Conservation (phyloP, 2,797 vertebrate species). For the Urophycis tenuis region DNA sequence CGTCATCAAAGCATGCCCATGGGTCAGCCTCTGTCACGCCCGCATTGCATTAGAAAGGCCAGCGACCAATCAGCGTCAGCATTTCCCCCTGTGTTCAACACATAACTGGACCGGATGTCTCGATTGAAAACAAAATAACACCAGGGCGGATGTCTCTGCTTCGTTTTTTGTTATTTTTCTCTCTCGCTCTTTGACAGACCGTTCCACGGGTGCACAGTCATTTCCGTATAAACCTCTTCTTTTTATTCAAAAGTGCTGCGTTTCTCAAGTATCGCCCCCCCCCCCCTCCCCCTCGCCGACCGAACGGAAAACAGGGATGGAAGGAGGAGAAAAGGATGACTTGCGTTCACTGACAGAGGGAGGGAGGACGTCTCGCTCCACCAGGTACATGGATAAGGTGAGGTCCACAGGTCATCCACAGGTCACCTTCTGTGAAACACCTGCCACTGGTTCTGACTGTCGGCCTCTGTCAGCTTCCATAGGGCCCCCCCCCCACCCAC, state of each 20-base stretch:
- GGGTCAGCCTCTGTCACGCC: constrained; percentile 28
- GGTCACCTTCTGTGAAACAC: constrained; percentile 38
- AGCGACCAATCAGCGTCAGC: constrained; percentile 13
- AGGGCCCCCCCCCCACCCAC: constrained; percentile 24
- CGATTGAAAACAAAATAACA: constrained; percentile 26
- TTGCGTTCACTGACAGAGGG: constrained; percentile 39
- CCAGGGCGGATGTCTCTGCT: constrained; percentile 35
- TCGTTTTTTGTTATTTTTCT: constrained; percentile 38
- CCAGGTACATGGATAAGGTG: constrained; percentile 42
- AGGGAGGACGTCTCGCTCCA: constrained; percentile 34
- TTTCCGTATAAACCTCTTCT: constrained; percentile 36
- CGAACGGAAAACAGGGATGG: constrained; percentile 30
- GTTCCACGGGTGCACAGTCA: constrained; percentile 27
- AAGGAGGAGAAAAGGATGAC: constrained; percentile 33
- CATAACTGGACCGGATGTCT: constrained; percentile 22
- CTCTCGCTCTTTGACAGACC: constrained; percentile 25
- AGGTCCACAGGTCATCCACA: constrained; percentile 53
- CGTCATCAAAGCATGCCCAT: constrained; percentile 28
- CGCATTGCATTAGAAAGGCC: constrained; percentile 36
- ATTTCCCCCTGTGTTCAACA: constrained; percentile 27
- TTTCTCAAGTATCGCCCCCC: constrained; percentile 49
- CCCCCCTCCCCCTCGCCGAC: constrained; percentile 47
- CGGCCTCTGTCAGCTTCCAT: constrained; percentile 35
- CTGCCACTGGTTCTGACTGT: constrained; percentile 30
- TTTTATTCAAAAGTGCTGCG: constrained; percentile 52